Evolutionary conservation across 2,888 invertebrate genomes (phyloP).

Genomic region (Campoplex nolae): DNA sequence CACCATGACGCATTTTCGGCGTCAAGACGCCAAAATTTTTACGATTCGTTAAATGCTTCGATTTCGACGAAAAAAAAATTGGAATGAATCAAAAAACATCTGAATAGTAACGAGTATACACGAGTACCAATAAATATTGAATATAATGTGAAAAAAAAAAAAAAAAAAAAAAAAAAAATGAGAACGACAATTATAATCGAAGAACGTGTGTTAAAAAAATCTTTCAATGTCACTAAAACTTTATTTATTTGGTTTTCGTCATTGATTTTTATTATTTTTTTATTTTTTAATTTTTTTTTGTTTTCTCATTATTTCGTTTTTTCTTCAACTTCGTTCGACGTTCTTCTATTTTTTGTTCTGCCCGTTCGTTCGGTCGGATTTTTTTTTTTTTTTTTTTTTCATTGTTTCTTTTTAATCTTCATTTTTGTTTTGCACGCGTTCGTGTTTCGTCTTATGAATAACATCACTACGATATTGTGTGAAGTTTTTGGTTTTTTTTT

Average conservation of each 20-base stretch:
- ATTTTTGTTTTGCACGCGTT: background rate
- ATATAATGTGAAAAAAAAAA: too few species aligned
- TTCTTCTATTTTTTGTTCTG: constrained; percentile 23
- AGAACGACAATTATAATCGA: background rate
- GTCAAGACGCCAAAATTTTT: background rate
- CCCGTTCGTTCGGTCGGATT: constrained; percentile 33
- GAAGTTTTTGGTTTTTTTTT: constrained; percentile 31
- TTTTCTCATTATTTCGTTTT: constrained; percentile 17
- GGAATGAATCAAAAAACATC: constrained; percentile 28
- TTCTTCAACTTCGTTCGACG: constrained; percentile 19
- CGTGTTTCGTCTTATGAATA: constrained; percentile 22
- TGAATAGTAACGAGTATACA: too few species aligned
- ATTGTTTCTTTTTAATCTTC: constrained; percentile 10
- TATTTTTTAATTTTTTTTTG: constrained; percentile 8
- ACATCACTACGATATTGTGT: constrained; percentile 24
- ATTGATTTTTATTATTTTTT: constrained; percentile 23
- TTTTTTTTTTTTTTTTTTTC: background rate
- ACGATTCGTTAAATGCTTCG: background rate
- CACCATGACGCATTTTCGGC: background rate
- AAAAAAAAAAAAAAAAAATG: background rate
- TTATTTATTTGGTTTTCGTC: constrained; percentile 45
- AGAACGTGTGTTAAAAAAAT: background rate
- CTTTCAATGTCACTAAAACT: constrained; percentile 42
- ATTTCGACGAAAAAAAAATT: background rate
- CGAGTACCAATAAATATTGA: too few species aligned